Evolutionary conservation across 1,140 invertebrate species (phyloP).

Genomic region (Lethrus apterus): DNA sequence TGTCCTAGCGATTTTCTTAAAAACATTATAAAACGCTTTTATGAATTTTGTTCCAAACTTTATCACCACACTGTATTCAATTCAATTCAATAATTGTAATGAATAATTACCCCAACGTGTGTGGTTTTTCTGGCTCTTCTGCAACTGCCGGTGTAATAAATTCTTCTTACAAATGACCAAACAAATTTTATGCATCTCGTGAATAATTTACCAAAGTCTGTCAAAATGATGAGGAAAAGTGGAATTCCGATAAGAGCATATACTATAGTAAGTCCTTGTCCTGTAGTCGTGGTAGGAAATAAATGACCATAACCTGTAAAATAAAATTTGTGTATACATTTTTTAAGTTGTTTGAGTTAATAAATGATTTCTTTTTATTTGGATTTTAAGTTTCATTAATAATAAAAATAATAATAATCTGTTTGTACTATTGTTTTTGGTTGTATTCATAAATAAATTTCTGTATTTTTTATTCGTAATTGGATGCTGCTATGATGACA

Average conservation of each 20-base stretch:
- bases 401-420: no score
- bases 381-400: no score
- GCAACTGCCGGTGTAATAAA: conserved; percentile 81
- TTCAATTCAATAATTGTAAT: no score
- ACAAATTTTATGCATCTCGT: conserved; percentile 87
- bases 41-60: no score
- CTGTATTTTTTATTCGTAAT: no score
- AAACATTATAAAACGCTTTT: no score
- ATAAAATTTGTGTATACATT: conserved; percentile 4
- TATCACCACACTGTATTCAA: no score
- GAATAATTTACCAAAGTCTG: conserved; percentile 90
- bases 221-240: conserved; percentile 79
- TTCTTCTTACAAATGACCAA: conserved; percentile 81
- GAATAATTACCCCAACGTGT: conserved; percentile 69
- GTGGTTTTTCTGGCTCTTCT: conserved; percentile 64
- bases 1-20: no score
- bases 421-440: no score
- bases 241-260: conserved; percentile 95
- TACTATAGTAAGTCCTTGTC: conserved; percentile 79
- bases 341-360: neutral
- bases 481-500: no score
- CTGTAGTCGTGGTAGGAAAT: conserved; percentile 74
- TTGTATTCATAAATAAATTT: no score
- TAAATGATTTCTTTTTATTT: neutral
- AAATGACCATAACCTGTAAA: conserved; percentile 89